These are phyloP conservation scores for Nephotettix cincticeps DNA, from an alignment of 1,140 invertebrate species.

Conservation along the genomic window DNA sequence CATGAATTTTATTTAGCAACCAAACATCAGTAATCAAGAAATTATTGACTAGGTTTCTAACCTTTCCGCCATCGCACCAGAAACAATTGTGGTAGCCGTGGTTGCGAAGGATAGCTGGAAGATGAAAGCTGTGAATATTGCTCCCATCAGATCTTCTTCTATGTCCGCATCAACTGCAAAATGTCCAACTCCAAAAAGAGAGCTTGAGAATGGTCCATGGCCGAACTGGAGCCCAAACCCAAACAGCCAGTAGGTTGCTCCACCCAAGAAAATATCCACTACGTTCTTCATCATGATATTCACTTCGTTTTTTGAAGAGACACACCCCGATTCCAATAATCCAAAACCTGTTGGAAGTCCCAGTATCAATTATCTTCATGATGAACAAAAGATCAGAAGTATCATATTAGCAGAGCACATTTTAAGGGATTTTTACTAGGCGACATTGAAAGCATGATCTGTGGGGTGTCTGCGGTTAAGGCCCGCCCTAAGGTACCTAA, in stretches of 20 bases:
- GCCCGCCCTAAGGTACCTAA: too few relatives aligned
- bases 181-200: slow-evolving; percentile 71
- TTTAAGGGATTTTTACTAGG: too few relatives aligned
- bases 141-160: slow-evolving; percentile 69
- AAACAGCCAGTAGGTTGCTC: slow-evolving; percentile 92
- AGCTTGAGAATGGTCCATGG: slow-evolving; percentile 63
- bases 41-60: too few relatives aligned
- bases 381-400: too few relatives aligned
- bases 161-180: slow-evolving; percentile 65
- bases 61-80: slow-evolving; percentile 88
- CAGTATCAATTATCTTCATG: too few relatives aligned
- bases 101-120: slow-evolving; percentile 90
- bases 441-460: too few relatives aligned
- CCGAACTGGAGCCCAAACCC: slow-evolving; percentile 93
- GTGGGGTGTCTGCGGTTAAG: too few relatives aligned
- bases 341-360: slow-evolving; percentile 77
- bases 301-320: slow-evolving; percentile 91
- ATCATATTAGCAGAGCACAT: too few relatives aligned
- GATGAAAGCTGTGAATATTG: slow-evolving; percentile 77
- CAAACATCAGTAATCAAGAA: too few relatives aligned
- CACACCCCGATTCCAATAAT: slow-evolving; percentile 88
- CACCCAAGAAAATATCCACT: slow-evolving; percentile 88
- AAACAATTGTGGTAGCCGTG: slow-evolving; percentile 88
- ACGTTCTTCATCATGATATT: slow-evolving; percentile 98
- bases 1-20: too few relatives aligned